These are phyloP conservation scores for Trypoxylus dichotomus DNA, from an alignment of 1,140 invertebrate species.

Conservation along the genomic window DNA sequence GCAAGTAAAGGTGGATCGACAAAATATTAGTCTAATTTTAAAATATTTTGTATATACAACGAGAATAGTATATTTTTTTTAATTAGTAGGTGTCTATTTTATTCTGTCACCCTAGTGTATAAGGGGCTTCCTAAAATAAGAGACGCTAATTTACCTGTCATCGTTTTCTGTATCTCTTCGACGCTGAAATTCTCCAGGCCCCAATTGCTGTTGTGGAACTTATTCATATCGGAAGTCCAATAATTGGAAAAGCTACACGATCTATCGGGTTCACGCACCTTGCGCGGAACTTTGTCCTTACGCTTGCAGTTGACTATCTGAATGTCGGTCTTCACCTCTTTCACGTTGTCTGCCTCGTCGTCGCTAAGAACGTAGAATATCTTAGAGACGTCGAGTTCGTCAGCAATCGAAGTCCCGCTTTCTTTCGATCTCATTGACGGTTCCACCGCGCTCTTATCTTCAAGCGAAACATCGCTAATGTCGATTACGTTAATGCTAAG, in stretches of 20 bases:
- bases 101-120: no score
- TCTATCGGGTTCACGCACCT: neutral
- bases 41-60: no score
- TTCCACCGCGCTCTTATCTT: no score
- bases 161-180: conserved; percentile 29
- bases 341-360: neutral
- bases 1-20: no score
- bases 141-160: conserved; percentile 35
- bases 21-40: no score
- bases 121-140: no score
- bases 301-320: neutral
- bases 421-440: no score
- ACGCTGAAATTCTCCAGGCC: conserved; percentile 32
- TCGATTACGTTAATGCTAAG: neutral
- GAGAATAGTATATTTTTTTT: no score
- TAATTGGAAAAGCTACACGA: conserved; percentile 15
- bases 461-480: no score
- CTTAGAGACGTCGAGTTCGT: neutral
- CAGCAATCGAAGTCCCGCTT: no score
- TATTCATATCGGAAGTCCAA: conserved; percentile 26
- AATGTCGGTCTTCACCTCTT: neutral
- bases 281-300: neutral
- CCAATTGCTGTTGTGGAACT: conserved; percentile 28
- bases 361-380: conserved; percentile 22
- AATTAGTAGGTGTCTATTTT: no score